These are phyloP conservation scores for Eilema griseolum DNA, from an alignment of 2,888 invertebrate species.

Conservation along the genomic window DNA sequence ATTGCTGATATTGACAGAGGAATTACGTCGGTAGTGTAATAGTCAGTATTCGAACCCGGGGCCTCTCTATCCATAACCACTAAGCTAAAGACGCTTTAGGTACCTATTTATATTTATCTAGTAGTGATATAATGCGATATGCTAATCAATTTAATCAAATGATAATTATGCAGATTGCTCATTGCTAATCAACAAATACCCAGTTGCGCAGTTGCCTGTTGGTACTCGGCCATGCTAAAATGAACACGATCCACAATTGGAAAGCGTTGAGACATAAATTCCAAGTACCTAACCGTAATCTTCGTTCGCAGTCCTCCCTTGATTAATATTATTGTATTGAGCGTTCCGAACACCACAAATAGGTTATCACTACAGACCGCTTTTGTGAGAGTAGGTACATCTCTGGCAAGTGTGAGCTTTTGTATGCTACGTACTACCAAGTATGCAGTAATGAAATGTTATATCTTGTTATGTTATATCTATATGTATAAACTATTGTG, in stretches of 20 bases:
- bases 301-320: conserved; percentile 5
- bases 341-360: conserved; percentile 20
- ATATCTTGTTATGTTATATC: too few species aligned
- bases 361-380: conserved; percentile 24
- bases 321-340: conserved; percentile 24
- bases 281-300: background rate
- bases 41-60: too few species aligned
- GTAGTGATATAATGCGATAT: background rate
- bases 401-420: too few species aligned
- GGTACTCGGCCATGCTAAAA: background rate
- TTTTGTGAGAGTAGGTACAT: background rate
- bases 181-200: background rate
- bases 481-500: too few species aligned
- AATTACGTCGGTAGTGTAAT: too few species aligned
- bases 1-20: too few species aligned
- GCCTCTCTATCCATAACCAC: too few species aligned
- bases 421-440: background rate
- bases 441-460: too few species aligned
- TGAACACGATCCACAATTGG: background rate
- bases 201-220: background rate
- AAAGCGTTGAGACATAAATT: background rate
- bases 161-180: background rate
- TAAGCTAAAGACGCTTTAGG: too few species aligned
- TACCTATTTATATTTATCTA: background rate
- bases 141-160: background rate